Percentiles rank a stretch among this genome's conserved stretches.
These are phyloP conservation scores for Labroides dimidiatus DNA, from an alignment of 2,797 vertebrate genomes.

Conservation along the genomic window DNA sequence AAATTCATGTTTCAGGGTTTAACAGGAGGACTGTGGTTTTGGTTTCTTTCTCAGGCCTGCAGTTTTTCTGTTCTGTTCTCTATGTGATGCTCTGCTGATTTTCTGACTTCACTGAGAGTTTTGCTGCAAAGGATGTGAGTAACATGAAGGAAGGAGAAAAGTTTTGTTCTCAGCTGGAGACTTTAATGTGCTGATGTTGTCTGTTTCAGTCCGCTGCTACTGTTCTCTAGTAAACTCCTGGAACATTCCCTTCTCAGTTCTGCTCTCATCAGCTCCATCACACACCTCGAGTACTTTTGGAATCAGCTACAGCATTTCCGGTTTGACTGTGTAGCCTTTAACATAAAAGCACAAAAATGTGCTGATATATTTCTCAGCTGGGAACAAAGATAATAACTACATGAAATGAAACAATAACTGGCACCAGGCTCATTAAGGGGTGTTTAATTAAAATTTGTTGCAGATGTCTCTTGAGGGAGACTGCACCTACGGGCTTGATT, in stretches of 20 bases:
- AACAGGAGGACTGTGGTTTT: neutral
- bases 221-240: neutral
- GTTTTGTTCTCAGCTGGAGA: constrained; percentile 1
- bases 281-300: neutral
- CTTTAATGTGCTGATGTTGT: neutral
- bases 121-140: constrained; percentile 20
- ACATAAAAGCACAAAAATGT: constrained; percentile 33
- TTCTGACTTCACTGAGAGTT: constrained; percentile 20
- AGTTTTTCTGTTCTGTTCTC: constrained; percentile 5
- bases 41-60: neutral
- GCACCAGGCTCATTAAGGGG: too few species aligned
- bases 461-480: too few species aligned
- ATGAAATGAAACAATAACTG: too few species aligned
- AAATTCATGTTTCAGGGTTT: neutral
- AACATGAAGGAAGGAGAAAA: neutral
- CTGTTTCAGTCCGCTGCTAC: constrained; percentile 1
- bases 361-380: neutral
- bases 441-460: too few species aligned
- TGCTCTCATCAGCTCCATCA: neutral
- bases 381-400: too few species aligned
- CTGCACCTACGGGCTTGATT: too few species aligned
- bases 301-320: constrained; percentile 22
- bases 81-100: constrained; percentile 7
- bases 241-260: neutral
- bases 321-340: constrained; percentile 14